phyloP scores from a whole-genome alignment of 2,888 invertebrate genomes.

The Campopleginae sp. region DNA sequence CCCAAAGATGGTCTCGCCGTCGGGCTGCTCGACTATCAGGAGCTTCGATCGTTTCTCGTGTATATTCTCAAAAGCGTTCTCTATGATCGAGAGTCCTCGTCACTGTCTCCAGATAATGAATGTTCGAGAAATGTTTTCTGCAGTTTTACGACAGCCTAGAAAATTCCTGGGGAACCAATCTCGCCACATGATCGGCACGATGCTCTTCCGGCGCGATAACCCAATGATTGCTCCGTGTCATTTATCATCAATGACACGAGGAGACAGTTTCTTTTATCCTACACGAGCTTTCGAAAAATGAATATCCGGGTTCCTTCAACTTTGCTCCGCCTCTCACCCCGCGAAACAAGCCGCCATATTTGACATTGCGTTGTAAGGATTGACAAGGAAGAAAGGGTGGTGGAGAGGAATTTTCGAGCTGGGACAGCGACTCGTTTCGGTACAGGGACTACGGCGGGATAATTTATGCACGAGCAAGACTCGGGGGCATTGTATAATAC shows the following conservation, averaged over 20 bases:
- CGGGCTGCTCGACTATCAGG: slow-evolving; percentile 24
- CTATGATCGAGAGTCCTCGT: neutral
- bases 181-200: neutral
- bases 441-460: slow-evolving; percentile 70
- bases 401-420: slow-evolving; percentile 57
- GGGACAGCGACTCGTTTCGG: slow-evolving; percentile 46
- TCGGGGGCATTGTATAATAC: slow-evolving; percentile 60
- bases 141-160: neutral
- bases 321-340: slow-evolving; percentile 45
- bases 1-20: slow-evolving; percentile 29
- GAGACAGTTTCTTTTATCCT: neutral
- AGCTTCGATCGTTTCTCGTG: slow-evolving; percentile 34
- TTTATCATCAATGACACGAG: neutral
- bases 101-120: neutral
- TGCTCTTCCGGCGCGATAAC: neutral
- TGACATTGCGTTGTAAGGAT: slow-evolving; percentile 42
- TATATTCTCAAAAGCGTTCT: neutral
- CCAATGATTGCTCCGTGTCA: neutral
- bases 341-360: slow-evolving; percentile 39
- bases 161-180: neutral
- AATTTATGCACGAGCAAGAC: slow-evolving; percentile 75
- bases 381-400: slow-evolving; percentile 43
- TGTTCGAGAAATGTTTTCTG: neutral
- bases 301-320: slow-evolving; percentile 15
- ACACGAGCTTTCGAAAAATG: neutral